phyloP scores from a whole-genome alignment of 1,140 invertebrate genomes.

The Tetranychus urticae region DNA sequence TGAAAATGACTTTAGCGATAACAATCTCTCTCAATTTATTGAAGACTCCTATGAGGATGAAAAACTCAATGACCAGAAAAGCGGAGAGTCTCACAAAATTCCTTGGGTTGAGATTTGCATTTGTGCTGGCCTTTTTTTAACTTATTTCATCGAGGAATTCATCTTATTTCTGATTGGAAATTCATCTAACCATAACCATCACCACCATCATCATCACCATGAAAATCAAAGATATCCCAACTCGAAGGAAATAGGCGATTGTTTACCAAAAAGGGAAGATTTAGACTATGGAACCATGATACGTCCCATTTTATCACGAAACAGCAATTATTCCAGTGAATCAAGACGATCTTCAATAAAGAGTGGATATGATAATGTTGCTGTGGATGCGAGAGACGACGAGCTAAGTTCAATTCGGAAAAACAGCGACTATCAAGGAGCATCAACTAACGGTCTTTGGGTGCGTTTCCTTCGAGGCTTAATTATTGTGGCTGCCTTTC shows the following conservation, averaged over 20 bases:
- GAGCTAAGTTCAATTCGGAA: neutral
- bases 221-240: neutral
- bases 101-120: constrained; percentile 41
- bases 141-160: constrained; percentile 55
- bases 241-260: neutral
- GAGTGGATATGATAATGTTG: neutral
- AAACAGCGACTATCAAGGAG: neutral
- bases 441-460: neutral
- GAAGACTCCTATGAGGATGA: neutral
- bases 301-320: no score
- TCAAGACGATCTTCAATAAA: no score
- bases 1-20: no score
- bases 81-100: constrained; percentile 17
- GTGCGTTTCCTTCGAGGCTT: constrained; percentile 5
- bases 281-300: neutral
- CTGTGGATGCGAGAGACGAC: neutral
- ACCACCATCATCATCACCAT: neutral
- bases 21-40: neutral
- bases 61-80: neutral
- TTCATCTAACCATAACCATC: neutral
- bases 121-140: constrained; percentile 55
- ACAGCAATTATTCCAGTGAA: neutral
- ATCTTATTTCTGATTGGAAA: neutral
- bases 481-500: constrained; percentile 32
- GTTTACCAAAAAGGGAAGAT: neutral